These are phyloP conservation scores for Lycaon pictus DNA, from an alignment of 2,113 vertebrate genomes.

Conservation along the genomic window DNA sequence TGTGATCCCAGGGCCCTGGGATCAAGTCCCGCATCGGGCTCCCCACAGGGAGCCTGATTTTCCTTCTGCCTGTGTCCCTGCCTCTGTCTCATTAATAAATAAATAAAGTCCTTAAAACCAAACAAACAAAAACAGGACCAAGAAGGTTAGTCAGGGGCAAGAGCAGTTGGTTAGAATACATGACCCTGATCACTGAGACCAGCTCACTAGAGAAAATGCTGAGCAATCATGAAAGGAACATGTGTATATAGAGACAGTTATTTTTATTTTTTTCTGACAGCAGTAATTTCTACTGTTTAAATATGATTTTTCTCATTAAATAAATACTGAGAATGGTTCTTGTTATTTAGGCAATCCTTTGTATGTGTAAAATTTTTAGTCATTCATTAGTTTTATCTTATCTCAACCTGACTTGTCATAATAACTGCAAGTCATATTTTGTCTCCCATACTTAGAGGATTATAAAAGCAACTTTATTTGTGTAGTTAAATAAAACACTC, in stretches of 20 bases:
- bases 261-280: not conserved
- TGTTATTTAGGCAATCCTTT: not conserved
- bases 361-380: not conserved
- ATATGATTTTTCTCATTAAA: not conserved
- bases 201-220: not conserved
- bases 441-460: not conserved
- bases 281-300: not conserved
- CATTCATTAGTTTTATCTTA: not conserved
- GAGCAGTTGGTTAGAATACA: not conserved
- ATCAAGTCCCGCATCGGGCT: no score
- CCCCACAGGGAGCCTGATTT: no score
- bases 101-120: no score
- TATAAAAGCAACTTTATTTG: slow-evolving; percentile 19
- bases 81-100: no score
- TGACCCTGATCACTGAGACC: not conserved
- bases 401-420: not conserved
- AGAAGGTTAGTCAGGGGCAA: not conserved
- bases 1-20: no score
- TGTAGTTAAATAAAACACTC: slow-evolving; percentile 5
- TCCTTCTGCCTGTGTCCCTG: no score
- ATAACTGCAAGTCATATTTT: slow-evolving; percentile 1
- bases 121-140: no score
- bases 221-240: not conserved
- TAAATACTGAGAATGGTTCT: not conserved
- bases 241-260: not conserved